Base-by-base conservation (phyloP, 2,113 vertebrate genomes). In the Tenrec ecaudatus region DNA sequence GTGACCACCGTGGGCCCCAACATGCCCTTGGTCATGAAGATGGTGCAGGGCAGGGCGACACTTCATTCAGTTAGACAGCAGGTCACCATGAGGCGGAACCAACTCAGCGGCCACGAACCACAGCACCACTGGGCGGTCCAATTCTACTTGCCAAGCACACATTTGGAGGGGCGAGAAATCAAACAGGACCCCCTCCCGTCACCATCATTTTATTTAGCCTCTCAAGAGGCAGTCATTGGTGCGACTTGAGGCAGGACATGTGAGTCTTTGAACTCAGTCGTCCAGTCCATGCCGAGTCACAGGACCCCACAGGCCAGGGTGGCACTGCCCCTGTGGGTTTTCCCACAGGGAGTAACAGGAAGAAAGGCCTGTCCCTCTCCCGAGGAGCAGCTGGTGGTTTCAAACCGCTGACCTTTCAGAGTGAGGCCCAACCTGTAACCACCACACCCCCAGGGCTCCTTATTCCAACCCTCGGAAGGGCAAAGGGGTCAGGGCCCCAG, bases 151-250 rank as follows among this genome's bases (percentile, higher is more conserved):
- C 40, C 40, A 40, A 75, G 36, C 31, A 20, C 78, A 64, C 23
- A 33, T 20, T 12, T 29, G 14, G 10, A 33, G 25, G 47, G 31
- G 78, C 7, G 71, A 71, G 86, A 69, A 82, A 53, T 22, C 22
- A 82, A 95, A 76, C 53, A 69, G 29, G 9, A 80, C 82, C 71
- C 81, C 66, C 88, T 85, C 76, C 22, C 43, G 14, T 80, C 47
- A 62, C 6, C 19, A 58, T 90, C 58, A 93, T 47, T 84, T 66
- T 47, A 89, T 43, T 86, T 25, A 92, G 40, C 40, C 40, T 40
- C 40, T 3, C 40, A 40, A 40, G 3, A 40, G 40, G 40, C 40
- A 40, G 4, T 40, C 40, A 40, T 40, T 40, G 40, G 40, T 40
- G 40, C 40, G 40, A 3, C 40, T 40, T 40, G 40, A 40, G 40